Evolutionary conservation across 1,140 invertebrate genomes (phyloP).

Genomic region (Capitella teleta): DNA sequence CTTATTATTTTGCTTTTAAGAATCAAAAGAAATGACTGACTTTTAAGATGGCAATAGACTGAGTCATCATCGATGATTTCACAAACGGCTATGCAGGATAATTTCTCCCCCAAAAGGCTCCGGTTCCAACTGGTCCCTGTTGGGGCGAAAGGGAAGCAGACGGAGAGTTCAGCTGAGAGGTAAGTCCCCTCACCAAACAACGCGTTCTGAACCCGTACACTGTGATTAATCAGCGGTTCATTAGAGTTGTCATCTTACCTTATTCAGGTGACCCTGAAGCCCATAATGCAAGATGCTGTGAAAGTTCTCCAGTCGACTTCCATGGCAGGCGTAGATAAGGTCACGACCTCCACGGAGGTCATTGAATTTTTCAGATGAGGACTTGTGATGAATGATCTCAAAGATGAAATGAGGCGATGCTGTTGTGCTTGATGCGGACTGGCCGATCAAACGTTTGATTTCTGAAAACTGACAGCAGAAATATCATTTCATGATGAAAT

Average conservation of each 20-base stretch:
- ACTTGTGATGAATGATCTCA: conserved; percentile 24
- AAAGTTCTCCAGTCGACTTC: conserved; percentile 67
- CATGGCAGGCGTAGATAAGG: conserved; percentile 61
- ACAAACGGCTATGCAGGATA: conserved; percentile 66
- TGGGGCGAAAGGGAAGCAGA: conserved; percentile 58
- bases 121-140: conserved; percentile 54
- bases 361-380: conserved; percentile 28
- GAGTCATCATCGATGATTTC: conserved; percentile 61
- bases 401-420: conserved; percentile 35
- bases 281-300: conserved; percentile 69
- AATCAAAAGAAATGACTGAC: conserved; percentile 1
- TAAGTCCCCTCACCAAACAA: conserved; percentile 65
- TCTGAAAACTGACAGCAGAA: neutral
- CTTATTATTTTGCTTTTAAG: too few relatives aligned
- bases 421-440: neutral
- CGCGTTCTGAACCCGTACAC: conserved; percentile 46
- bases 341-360: conserved; percentile 42
- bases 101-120: conserved; percentile 56
- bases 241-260: conserved; percentile 45
- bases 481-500: too few relatives aligned
- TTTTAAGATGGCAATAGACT: conserved; percentile 39
- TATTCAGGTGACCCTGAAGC: conserved; percentile 62
- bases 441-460: neutral
- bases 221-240: neutral
- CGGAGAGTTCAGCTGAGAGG: conserved; percentile 58